Percentiles rank a stretch among this genome's conserved stretches.
These are phyloP conservation scores for Poecilia wingei DNA, from an alignment of 2,797 vertebrate genomes.

Conservation along the genomic window DNA sequence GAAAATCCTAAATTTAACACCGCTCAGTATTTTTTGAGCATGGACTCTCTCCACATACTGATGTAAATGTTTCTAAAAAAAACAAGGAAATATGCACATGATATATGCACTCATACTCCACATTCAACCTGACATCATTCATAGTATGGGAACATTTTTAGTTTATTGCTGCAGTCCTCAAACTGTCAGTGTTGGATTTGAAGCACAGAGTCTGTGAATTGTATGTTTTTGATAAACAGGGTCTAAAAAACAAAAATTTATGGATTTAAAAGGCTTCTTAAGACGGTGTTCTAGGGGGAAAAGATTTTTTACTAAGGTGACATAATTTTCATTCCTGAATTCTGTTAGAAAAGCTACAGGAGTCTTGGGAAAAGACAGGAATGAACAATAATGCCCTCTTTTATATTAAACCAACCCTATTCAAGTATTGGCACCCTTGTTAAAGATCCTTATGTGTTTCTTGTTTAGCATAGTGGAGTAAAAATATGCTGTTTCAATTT, in stretches of 20 bases:
- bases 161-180: conserved; percentile 27
- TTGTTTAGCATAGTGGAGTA: neutral
- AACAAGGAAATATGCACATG: conserved; percentile 28
- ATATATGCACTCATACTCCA: conserved; percentile 37
- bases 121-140: conserved; percentile 46
- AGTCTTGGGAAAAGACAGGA: neutral
- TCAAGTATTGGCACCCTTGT: neutral
- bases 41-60: conserved; percentile 21
- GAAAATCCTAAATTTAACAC: conserved; percentile 20
- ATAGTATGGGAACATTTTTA: conserved; percentile 44
- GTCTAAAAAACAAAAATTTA: neutral
- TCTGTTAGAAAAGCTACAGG: neutral
- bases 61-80: conserved; percentile 29
- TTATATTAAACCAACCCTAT: neutral
- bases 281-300: neutral
- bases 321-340: neutral
- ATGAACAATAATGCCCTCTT: neutral
- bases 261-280: neutral
- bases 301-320: neutral
- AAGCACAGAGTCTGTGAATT: neutral
- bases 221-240: neutral
- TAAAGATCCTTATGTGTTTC: neutral
- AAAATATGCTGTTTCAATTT: neutral
- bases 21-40: conserved; percentile 9
- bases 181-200: conserved; percentile 27